Percentiles rank a stretch among this genome's conserved stretches.
Evolutionary conservation across 2,797 vertebrate species (phyloP).

Genomic region (Acrocephalus scirpaceus): DNA sequence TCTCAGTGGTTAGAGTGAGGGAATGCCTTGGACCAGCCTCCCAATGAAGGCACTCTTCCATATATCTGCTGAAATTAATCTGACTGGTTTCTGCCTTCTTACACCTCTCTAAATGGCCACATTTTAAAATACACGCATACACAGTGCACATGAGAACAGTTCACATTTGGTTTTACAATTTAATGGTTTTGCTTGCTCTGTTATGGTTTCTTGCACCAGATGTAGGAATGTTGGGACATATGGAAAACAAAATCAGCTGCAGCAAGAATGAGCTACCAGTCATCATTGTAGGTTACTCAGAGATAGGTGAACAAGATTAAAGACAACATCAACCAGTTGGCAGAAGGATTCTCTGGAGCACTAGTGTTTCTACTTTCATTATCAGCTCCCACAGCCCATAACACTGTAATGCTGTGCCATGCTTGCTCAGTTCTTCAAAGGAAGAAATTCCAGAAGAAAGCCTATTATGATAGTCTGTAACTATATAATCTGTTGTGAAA

Average conservation of each 20-base stretch:
- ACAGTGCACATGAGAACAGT: neutral
- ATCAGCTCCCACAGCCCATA: neutral
- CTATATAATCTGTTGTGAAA: neutral
- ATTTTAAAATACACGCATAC: constrained; percentile 15
- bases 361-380: neutral
- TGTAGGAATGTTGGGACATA: constrained; percentile 15
- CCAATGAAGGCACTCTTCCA: neutral
- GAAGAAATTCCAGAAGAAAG: neutral
- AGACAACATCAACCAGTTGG: neutral
- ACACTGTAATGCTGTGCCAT: neutral
- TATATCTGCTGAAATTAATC: neutral
- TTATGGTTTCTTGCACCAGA: constrained; percentile 45
- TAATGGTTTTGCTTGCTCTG: constrained; percentile 39
- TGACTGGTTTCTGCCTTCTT: constrained; percentile 24
- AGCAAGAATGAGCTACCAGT: neutral
- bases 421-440: neutral
- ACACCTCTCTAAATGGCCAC: constrained; percentile 27
- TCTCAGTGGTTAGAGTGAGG: neutral
- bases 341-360: neutral
- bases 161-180: constrained; percentile 4
- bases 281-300: neutral
- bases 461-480: neutral
- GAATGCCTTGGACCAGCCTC: neutral
- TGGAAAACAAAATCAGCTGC: constrained; percentile 25
- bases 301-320: neutral